Conservation (phyloP, 1,140 invertebrate species). For the Parasteatoda tepidariorum region DNA sequence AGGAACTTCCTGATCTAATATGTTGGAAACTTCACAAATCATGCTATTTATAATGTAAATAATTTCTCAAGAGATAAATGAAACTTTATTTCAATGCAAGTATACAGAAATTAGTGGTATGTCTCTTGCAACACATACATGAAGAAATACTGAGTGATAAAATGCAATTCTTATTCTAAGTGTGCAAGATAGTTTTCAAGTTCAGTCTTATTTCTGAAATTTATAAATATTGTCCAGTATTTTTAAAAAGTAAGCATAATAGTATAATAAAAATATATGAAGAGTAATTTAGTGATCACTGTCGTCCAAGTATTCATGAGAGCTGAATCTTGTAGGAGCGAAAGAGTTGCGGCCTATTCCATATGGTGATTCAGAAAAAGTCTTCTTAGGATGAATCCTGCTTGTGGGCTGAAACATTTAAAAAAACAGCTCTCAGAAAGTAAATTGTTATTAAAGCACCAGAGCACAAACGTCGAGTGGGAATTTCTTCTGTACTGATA, state of each 20-base stretch:
- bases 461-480: neutral
- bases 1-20: too few species aligned
- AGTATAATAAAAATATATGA: constrained; percentile 1
- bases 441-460: neutral
- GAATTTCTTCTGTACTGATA: too few species aligned
- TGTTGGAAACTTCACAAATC: too few species aligned
- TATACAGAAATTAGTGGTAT: neutral
- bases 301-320: constrained; percentile 52
- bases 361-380: constrained; percentile 2
- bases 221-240: neutral
- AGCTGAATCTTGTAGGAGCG: constrained; percentile 45
- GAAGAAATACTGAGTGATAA: neutral
- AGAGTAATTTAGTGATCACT: constrained; percentile 36
- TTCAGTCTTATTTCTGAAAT: neutral
- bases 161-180: neutral
- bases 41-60: neutral
- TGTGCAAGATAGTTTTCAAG: neutral
- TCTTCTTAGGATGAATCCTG: constrained; percentile 36
- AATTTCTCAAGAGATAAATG: neutral
- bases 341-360: constrained; percentile 21
- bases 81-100: neutral
- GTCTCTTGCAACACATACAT: neutral
- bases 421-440: neutral
- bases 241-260: neutral
- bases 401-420: constrained; percentile 23